Evolutionary conservation across 2,797 vertebrate species (phyloP).

Genomic region (Spatula clypeata): DNA sequence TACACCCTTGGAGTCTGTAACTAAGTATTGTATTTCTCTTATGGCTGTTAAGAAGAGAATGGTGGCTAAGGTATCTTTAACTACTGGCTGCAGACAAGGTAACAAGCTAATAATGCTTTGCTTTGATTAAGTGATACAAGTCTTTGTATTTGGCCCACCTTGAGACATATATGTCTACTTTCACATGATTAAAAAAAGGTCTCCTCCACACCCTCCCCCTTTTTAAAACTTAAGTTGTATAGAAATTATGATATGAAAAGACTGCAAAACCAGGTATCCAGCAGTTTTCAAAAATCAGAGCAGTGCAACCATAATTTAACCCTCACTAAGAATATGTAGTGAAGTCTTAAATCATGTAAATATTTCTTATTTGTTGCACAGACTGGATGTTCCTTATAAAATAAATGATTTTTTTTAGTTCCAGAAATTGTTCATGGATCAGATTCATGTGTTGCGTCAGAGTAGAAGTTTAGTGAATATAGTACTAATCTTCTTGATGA

Average conservation of each 20-base stretch:
- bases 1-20: neutral
- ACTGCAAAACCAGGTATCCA: neutral
- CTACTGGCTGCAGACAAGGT: neutral
- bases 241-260: neutral
- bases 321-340: neutral
- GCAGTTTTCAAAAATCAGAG: neutral
- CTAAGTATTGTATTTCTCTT: neutral
- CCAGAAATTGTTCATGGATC: neutral
- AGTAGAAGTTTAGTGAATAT: neutral
- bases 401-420: neutral
- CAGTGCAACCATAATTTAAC: neutral
- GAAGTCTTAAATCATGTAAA: neutral
- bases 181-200: neutral
- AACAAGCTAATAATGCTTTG: neutral
- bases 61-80: neutral
- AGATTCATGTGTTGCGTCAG: neutral
- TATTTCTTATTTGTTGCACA: neutral
- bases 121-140: neutral
- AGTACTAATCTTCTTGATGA: neutral
- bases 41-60: neutral
- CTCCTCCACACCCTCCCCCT: neutral
- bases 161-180: neutral
- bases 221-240: neutral
- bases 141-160: neutral
- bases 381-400: neutral